Percentiles rank a stretch among this genome's conserved stretches.
Evolutionary conservation across 2,888 invertebrate genomes (phyloP).

Genomic region (Dendrolimus houi): DNA sequence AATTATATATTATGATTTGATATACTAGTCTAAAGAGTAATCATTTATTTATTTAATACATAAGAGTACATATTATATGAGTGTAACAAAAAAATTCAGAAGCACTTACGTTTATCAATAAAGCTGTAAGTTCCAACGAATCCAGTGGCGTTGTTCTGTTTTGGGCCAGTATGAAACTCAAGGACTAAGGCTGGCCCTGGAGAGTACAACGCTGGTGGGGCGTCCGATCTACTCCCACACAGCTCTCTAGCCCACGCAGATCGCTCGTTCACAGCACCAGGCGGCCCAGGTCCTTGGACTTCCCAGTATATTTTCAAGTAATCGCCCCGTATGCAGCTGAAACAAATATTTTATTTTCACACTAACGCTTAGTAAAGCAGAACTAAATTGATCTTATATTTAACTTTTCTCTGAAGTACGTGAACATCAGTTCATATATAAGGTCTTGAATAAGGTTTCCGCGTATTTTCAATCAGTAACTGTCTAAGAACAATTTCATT

Average conservation of each 20-base stretch:
- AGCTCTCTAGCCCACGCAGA: conserved; percentile 84
- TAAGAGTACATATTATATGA: too few species aligned
- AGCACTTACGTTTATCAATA: conserved; percentile 83
- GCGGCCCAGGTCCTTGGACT: conserved; percentile 82
- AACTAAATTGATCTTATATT: neutral
- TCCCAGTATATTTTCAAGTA: conserved; percentile 88
- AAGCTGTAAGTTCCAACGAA: conserved; percentile 86
- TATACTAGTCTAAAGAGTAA: too few species aligned
- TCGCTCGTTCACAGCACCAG: conserved; percentile 83
- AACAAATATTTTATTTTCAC: neutral
- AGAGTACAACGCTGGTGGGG: conserved; percentile 84
- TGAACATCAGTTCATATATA: too few species aligned
- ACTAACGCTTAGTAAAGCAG: too few species aligned
- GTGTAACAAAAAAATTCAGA: neutral
- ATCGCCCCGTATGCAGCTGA: conserved; percentile 84
- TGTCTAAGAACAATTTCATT: neutral
- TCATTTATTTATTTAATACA: too few species aligned
- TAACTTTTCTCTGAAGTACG: neutral
- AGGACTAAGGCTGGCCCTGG: conserved; percentile 84
- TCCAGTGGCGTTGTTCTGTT: conserved; percentile 77
- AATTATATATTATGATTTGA: too few species aligned
- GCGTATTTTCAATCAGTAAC: neutral
- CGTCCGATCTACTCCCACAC: conserved; percentile 81
- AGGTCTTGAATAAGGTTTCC: too few species aligned
- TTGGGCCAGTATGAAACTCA: conserved; percentile 81